phyloP scores from a whole-genome alignment of 2,113 vertebrate species.

The Psilopsiagon aurifrons region DNA sequence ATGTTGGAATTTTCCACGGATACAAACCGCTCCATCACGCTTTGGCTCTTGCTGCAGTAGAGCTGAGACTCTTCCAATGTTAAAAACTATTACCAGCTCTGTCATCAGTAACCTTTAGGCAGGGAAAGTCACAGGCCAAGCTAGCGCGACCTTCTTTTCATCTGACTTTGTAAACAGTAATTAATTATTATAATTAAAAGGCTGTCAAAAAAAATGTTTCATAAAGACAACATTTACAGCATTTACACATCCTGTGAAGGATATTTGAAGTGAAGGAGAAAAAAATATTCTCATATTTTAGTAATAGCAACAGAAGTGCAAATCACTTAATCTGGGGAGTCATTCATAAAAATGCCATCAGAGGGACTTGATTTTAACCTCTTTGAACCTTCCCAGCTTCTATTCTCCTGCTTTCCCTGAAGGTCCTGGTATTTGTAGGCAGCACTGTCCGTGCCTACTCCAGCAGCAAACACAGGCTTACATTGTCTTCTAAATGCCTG shows the following conservation, averaged over 20 bases:
- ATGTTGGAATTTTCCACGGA: conserved; percentile 25
- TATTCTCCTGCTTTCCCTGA: background rate
- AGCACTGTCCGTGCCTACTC: background rate
- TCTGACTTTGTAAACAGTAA: conserved; percentile 13
- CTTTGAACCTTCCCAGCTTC: background rate
- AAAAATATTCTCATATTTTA: background rate
- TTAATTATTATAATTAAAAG: conserved; percentile 52
- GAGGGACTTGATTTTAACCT: conserved; percentile 3
- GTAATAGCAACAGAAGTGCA: background rate
- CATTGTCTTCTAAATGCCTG: background rate
- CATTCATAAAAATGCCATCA: background rate
- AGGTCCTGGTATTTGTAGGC: background rate
- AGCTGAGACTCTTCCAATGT: conserved; percentile 22
- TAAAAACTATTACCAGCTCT: background rate
- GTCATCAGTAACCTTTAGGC: background rate
- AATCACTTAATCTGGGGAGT: background rate
- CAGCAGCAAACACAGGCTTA: background rate
- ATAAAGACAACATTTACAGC: background rate
- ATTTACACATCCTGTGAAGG: background rate
- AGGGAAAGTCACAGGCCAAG: background rate
- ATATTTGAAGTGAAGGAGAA: conserved; percentile 16
- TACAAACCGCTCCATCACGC: background rate
- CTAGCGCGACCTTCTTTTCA: background rate
- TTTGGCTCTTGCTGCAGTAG: background rate
- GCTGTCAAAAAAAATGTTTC: background rate